Evolutionary conservation across 2,113 vertebrate species (phyloP), one percentile per base, ranked within the genome.

Genomic region (Diglossa brunneiventris): DNA sequence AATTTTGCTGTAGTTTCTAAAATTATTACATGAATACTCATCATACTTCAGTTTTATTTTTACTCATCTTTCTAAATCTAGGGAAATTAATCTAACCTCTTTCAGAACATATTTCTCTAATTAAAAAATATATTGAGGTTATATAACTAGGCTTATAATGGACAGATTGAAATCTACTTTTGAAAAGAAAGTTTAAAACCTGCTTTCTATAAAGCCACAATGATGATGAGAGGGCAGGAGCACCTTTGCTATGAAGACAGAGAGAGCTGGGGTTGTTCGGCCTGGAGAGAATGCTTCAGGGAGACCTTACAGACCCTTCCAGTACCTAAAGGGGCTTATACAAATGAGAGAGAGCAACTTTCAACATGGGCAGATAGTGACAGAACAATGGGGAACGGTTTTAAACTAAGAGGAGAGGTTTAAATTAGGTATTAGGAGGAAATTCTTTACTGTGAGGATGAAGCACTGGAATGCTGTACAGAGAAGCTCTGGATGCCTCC

Each of bases 1-100:
- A 66, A 67, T 90, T 88, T 59, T 81, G 50, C 92, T 92, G 77
- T 53, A 70, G 75, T 69, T 95, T 89, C 94, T 89, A 92, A 80
- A 93, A 87, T 91, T 94, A 87, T 59, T 75, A 82, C 53, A 82
- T 33, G 78, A 94, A 95, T 81, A 88, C 70, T 94, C 79, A 94
- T 76, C 82, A 89, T 53, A 74, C 47, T 92, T 92, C 76, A 66
- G 69, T 78, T 92, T 89, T 89, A 76, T 87, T 95, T 95, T 92
- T 91, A 95, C 41, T 89, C 83, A 74, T 76, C 55, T 87, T 92
- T 91, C 91, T 83, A 82, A 92, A 87, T 87, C 70, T 69, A 90
- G 92, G 58, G 68, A 88, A 89, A 94, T 92, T 90, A 77, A 93
- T 83, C 68, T 95, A 85, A 63, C 35, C 58, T 63, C 85, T 83